Evolutionary conservation across 2,797 vertebrate genomes (phyloP).

Genomic region (Mus caroli): DNA sequence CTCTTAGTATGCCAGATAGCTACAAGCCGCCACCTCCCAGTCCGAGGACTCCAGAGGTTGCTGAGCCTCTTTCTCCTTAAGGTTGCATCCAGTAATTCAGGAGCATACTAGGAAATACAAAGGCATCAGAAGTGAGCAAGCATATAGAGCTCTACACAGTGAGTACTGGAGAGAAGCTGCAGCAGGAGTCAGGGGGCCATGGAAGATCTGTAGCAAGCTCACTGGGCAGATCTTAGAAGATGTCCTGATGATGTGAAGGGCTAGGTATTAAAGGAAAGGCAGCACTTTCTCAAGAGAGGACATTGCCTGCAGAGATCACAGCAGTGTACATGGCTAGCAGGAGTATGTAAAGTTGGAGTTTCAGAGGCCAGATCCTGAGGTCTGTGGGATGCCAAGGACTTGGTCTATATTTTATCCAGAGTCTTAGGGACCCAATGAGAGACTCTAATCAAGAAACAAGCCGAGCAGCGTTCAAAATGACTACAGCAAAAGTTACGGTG

Average conservation of each 20-base stretch:
- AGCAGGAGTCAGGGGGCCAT: background rate
- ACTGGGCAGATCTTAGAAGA: background rate
- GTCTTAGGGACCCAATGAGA: background rate
- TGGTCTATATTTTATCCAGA: background rate
- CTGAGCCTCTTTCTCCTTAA: background rate
- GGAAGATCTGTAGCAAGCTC: background rate
- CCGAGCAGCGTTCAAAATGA: background rate
- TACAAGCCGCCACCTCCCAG: background rate
- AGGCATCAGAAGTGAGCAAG: background rate
- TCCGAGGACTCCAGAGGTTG: background rate
- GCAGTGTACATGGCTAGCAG: too few species aligned
- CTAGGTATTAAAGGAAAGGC: background rate
- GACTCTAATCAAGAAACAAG: background rate
- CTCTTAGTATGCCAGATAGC: background rate
- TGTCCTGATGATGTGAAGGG: background rate
- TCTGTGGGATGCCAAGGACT: background rate
- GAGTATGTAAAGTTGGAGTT: background rate
- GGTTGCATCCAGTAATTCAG: background rate
- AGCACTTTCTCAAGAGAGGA: background rate
- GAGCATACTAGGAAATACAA: background rate
- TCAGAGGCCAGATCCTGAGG: background rate
- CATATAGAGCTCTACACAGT: too few species aligned
- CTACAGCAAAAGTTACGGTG: background rate
- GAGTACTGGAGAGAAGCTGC: background rate
- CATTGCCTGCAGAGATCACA: background rate